These are phyloP conservation scores for Cheilosia pagana DNA, from an alignment of 2,888 invertebrate species.

Conservation along the genomic window DNA sequence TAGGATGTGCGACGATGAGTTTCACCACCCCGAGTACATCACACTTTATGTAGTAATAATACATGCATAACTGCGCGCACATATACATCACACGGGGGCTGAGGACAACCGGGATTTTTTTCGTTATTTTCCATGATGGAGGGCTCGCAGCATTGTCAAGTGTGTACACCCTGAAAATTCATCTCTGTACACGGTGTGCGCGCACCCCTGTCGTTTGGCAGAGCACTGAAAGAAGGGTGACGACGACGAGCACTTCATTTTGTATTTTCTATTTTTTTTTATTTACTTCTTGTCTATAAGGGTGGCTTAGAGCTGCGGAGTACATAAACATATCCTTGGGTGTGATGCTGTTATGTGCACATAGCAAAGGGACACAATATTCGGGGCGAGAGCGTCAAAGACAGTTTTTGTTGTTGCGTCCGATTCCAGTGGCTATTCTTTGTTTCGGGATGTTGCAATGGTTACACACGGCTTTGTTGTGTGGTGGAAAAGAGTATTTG, in stretches of 20 bases:
- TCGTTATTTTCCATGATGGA: slow-evolving; percentile 33
- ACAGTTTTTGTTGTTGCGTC: slow-evolving; percentile 48
- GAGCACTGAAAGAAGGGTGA: slow-evolving; percentile 54
- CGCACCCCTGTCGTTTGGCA: slow-evolving; percentile 8
- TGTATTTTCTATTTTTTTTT: slow-evolving; percentile 46
- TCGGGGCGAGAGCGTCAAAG: slow-evolving; percentile 38
- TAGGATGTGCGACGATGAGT: slow-evolving; percentile 57
- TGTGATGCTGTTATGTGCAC: slow-evolving; percentile 46
- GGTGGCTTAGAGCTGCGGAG: slow-evolving; percentile 5
- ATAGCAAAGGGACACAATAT: slow-evolving; percentile 62
- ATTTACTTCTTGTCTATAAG: background rate
- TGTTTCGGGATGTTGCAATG: slow-evolving; percentile 12
- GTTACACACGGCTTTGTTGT: slow-evolving; percentile 13
- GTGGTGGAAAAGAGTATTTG: slow-evolving; percentile 25
- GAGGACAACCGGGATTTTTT: slow-evolving; percentile 28
- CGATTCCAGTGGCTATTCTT: slow-evolving; percentile 23
- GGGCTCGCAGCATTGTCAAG: slow-evolving; percentile 70
- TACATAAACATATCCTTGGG: slow-evolving; percentile 21
- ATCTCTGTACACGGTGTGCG: slow-evolving; percentile 52
- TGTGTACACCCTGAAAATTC: slow-evolving; percentile 67
- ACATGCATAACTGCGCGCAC: slow-evolving; percentile 43
- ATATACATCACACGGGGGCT: background rate
- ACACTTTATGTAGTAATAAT: slow-evolving; percentile 68
- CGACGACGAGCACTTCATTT: slow-evolving; percentile 70
- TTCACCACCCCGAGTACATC: slow-evolving; percentile 71